Evolutionary conservation across 2,797 vertebrate species (phyloP), one percentile per base, ranked within the genome.

Genomic region (Pogoniulus pusillus): DNA sequence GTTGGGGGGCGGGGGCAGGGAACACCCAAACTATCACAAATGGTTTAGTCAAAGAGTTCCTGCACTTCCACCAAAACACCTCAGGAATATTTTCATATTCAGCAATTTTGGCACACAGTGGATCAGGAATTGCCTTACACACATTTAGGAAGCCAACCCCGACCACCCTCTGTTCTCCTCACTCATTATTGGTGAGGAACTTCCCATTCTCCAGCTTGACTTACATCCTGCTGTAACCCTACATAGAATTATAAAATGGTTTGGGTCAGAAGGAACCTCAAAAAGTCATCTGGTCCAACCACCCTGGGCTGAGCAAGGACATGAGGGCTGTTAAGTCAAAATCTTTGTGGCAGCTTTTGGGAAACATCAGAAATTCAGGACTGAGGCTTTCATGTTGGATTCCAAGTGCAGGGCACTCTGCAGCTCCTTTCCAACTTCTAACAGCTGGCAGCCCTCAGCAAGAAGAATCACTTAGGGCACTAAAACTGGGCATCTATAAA

Each of bases 231-330:
- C 57, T 53, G 27, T 24, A 43, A 59, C 18, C 45, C 62, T 39
- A 14, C 1, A 0, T 1, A 24, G 45, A 47, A 47, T 23, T 12
- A 12, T 13, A 23, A 12, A 24, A 24, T 24, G 23, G 12, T 24
- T 12, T 49, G 47, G 47, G 47, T 49, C 13, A 47, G 47, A 49
- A 49, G 23, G 12, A 47, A 49, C 47, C 47, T 49, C 47, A 47
- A 49, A 49, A 49, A 47, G 47, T 47, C 45, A 47, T 47, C 45
- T 47, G 47, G 22, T 49, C 47, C 47, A 49, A 24, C 47, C 47
- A 41, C 47, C 47, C 47, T 13, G 47, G 12, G 23, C 22, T 24
- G 47, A 24, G 47, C 47, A 49, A 23, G 23, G 47, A 49, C 47
- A 49, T 49, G 11, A 70, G 19, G 58, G 39, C 30, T 22, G n/a